phyloP scores from a whole-genome alignment of 2,888 invertebrate genomes.

The Cantharis flavilabris region DNA sequence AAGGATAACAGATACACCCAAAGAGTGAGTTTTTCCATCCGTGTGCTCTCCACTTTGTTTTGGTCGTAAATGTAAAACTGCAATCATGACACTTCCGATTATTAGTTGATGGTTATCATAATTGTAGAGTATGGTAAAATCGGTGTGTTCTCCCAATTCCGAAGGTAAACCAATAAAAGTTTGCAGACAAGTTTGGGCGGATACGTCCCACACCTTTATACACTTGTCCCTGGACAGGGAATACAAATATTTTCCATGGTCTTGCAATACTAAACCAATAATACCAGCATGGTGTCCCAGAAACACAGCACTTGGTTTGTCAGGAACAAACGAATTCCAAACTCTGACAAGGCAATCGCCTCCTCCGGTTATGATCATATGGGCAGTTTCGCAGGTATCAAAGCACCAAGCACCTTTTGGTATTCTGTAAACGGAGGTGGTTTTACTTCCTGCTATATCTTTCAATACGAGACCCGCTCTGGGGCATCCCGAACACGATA shows the following conservation, averaged over 20 bases:
- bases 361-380: slow-evolving; percentile 71
- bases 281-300: slow-evolving; percentile 75
- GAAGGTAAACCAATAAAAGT: slow-evolving; percentile 69
- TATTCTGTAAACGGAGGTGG: slow-evolving; percentile 62
- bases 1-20: slow-evolving; percentile 71
- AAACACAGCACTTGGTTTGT: slow-evolving; percentile 65
- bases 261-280: slow-evolving; percentile 69
- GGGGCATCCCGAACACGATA: slow-evolving; percentile 61
- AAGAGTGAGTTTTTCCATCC: slow-evolving; percentile 66
- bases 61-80: slow-evolving; percentile 66
- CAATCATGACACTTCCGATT: slow-evolving; percentile 69
- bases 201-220: slow-evolving; percentile 79
- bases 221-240: slow-evolving; percentile 73
- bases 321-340: slow-evolving; percentile 81
- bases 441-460: slow-evolving; percentile 63
- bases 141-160: slow-evolving; percentile 64
- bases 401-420: slow-evolving; percentile 68
- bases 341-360: slow-evolving; percentile 72
- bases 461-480: slow-evolving; percentile 64
- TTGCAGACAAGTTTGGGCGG: slow-evolving; percentile 69
- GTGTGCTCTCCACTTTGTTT: slow-evolving; percentile 69
- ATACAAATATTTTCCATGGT: slow-evolving; percentile 67
- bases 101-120: slow-evolving; percentile 67
- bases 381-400: slow-evolving; percentile 62
- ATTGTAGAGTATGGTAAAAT: slow-evolving; percentile 69